Conservation (phyloP, 2,888 invertebrate species). For the Asteroscopus sphinx region DNA sequence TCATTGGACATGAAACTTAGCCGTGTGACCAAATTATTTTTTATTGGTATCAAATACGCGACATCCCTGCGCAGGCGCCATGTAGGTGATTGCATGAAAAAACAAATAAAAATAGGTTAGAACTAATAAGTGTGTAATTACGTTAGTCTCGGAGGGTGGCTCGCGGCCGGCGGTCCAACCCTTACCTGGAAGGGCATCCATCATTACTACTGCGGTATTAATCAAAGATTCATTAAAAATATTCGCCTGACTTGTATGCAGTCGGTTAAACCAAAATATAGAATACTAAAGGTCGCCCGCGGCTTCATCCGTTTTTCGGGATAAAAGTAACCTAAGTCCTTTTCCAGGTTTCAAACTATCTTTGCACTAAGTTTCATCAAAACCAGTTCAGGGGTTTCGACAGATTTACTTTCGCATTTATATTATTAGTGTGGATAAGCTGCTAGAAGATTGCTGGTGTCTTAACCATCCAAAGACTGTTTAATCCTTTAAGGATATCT, state of each 20-base stretch:
- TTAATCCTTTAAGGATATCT: too few relatives aligned
- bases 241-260: constrained; percentile 6
- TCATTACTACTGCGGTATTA: constrained; percentile 76
- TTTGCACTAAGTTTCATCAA: too few relatives aligned
- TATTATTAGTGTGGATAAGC: too few relatives aligned
- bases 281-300: too few relatives aligned
- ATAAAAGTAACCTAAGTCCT: too few relatives aligned
- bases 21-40: constrained; percentile 50
- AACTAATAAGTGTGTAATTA: constrained; percentile 88
- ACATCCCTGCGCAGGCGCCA: constrained; percentile 50
- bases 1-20: not conserved
- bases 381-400: too few relatives aligned
- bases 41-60: constrained; percentile 49
- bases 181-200: constrained; percentile 79
- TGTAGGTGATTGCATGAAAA: constrained; percentile 67
- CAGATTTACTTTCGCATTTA: too few relatives aligned
- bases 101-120: constrained; percentile 79
- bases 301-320: too few relatives aligned
- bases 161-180: constrained; percentile 81
- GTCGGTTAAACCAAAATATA: too few relatives aligned
- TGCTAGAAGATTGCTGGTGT: too few relatives aligned
- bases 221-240: constrained; percentile 67
- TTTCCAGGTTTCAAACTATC: too few relatives aligned
- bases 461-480: too few relatives aligned
- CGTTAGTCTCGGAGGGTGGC: constrained; percentile 82